Conservation (phyloP, 2,113 vertebrate genomes). For the Litocranius walleri region DNA sequence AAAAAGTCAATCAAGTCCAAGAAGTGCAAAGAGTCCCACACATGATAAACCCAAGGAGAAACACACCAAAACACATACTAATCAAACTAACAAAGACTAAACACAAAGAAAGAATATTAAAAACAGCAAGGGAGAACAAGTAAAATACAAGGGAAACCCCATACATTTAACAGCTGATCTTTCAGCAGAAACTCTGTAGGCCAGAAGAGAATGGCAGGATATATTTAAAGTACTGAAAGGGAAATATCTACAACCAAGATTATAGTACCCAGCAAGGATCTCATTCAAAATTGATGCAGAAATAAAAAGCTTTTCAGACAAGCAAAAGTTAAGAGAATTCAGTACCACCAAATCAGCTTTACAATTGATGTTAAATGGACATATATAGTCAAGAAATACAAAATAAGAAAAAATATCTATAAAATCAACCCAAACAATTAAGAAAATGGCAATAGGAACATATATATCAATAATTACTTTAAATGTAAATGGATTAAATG, state of each 20-base stretch:
- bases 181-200: neutral
- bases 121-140: neutral
- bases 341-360: neutral
- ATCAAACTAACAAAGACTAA: neutral
- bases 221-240: neutral
- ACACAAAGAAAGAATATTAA: neutral
- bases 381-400: neutral
- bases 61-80: neutral
- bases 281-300: neutral
- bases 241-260: neutral
- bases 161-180: neutral
- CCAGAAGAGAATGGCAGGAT: neutral
- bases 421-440: neutral
- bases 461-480: neutral
- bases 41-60: neutral
- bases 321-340: neutral
- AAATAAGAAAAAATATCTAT: neutral
- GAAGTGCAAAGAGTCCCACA: neutral
- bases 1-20: neutral
- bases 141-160: neutral
- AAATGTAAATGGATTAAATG: neutral
- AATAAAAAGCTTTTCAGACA: neutral
- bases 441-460: neutral
- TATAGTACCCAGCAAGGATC: neutral
- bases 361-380: rapidly evolving